These are phyloP conservation scores for Eupeodes luniger DNA, from an alignment of 2,888 invertebrate species.

Conservation along the genomic window DNA sequence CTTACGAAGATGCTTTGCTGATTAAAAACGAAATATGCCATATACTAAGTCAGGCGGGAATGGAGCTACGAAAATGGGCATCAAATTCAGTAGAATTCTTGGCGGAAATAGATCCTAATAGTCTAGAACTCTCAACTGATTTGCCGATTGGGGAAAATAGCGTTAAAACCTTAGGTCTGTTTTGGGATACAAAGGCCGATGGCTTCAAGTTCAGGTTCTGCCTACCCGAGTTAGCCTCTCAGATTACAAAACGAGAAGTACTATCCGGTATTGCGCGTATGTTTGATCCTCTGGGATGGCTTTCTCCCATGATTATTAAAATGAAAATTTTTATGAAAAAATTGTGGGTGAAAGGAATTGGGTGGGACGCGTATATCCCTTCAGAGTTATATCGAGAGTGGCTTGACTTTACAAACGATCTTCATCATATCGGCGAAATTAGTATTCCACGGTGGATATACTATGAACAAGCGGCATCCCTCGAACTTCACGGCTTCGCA, in stretches of 20 bases:
- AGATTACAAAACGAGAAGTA: slow-evolving; percentile 5
- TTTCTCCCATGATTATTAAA: slow-evolving; percentile 26
- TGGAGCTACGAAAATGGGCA: slow-evolving; percentile 7
- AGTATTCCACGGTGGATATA: neutral
- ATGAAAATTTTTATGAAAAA: slow-evolving; percentile 39
- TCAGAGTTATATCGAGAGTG: neutral
- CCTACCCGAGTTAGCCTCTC: neutral
- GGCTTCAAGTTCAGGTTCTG: neutral
- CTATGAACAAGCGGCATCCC: neutral
- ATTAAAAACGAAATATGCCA: neutral
- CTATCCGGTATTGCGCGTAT: slow-evolving; percentile 1
- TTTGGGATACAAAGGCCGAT: no score
- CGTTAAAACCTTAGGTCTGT: neutral
- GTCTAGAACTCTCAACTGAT: neutral
- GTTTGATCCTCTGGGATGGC: slow-evolving; percentile 26
- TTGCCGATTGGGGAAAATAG: neutral
- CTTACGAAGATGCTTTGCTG: neutral
- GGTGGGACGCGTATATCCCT: neutral
- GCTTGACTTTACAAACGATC: neutral
- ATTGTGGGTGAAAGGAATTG: slow-evolving; percentile 15
- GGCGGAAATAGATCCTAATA: neutral
- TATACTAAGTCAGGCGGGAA: neutral
- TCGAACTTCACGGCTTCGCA: slow-evolving; percentile 22
- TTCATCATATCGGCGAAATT: neutral
- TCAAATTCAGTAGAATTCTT: neutral